Percentiles rank a stretch among this genome's conserved stretches.
phyloP scores from a whole-genome alignment of 2,113 vertebrate genomes.

The Cromileptes altivelis region DNA sequence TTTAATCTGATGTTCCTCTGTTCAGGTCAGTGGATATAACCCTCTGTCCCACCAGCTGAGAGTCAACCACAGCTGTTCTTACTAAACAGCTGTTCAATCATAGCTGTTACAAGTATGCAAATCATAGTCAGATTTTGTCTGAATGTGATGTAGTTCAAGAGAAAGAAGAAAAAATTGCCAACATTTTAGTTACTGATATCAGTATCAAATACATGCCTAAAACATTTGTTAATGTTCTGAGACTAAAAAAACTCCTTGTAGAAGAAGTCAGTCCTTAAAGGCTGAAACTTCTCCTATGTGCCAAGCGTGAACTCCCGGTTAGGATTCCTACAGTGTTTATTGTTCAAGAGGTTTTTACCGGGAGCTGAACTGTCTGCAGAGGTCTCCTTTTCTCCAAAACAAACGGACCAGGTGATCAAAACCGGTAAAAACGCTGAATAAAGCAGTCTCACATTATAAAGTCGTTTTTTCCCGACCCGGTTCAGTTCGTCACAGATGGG shows the following conservation, averaged over 20 bases:
- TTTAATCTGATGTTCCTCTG: constrained; percentile 38
- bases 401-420: no score
- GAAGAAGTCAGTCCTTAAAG: not conserved
- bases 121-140: constrained; percentile 17
- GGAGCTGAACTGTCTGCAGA: no score
- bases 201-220: not conserved
- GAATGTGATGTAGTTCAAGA: not conserved
- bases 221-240: not conserved
- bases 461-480: no score
- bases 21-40: constrained; percentile 54
- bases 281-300: no score
- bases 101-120: constrained; percentile 14
- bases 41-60: constrained; percentile 36
- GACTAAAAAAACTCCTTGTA: not conserved
- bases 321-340: no score
- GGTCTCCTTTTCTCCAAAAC: no score
- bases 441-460: no score
- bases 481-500: no score
- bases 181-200: not conserved
- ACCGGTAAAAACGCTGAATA: no score
- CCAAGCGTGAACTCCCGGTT: no score
- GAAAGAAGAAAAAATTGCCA: not conserved
- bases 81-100: constrained; percentile 16
- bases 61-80: constrained; percentile 25
- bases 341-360: no score